Evolutionary conservation across 2,888 invertebrate genomes (phyloP).

Genomic region (Callimorpha dominula): DNA sequence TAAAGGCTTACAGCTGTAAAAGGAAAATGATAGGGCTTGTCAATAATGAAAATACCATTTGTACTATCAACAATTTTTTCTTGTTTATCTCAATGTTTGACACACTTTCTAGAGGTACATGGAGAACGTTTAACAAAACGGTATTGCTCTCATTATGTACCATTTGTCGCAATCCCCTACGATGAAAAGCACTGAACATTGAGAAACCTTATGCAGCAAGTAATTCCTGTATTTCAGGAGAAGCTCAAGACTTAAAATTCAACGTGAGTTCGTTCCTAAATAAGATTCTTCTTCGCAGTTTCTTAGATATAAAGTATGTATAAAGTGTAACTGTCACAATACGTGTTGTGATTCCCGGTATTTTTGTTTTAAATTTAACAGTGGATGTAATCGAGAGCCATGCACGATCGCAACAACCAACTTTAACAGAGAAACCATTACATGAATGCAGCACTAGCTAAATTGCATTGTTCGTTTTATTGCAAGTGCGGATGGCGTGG

Average conservation of each 20-base stretch:
- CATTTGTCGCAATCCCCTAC: background rate
- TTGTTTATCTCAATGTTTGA: no score
- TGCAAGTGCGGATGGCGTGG: slow-evolving; percentile 79
- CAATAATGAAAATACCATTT: no score
- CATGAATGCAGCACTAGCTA: slow-evolving; percentile 80
- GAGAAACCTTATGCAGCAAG: background rate
- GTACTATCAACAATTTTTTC: no score
- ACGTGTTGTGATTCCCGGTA: slow-evolving; percentile 56
- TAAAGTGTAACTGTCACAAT: slow-evolving; percentile 2
- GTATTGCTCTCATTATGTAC: no score
- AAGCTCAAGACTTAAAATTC: slow-evolving; percentile 1
- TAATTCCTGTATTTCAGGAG: background rate
- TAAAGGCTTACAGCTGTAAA: no score
- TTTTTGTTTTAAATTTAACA: slow-evolving; percentile 59
- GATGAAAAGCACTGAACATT: background rate
- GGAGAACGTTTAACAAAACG: no score
- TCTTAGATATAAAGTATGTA: slow-evolving; percentile 3
- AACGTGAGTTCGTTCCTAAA: background rate
- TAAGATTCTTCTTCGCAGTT: slow-evolving; percentile 6
- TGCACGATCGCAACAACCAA: slow-evolving; percentile 62
- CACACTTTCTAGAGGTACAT: no score
- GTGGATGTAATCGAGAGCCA: slow-evolving; percentile 63
- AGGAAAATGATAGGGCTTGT: no score
- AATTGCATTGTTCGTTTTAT: slow-evolving; percentile 85
- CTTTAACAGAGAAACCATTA: slow-evolving; percentile 74